Evolutionary conservation across 2,797 vertebrate genomes (phyloP).

Genomic region (Cryptoprocta ferox): DNA sequence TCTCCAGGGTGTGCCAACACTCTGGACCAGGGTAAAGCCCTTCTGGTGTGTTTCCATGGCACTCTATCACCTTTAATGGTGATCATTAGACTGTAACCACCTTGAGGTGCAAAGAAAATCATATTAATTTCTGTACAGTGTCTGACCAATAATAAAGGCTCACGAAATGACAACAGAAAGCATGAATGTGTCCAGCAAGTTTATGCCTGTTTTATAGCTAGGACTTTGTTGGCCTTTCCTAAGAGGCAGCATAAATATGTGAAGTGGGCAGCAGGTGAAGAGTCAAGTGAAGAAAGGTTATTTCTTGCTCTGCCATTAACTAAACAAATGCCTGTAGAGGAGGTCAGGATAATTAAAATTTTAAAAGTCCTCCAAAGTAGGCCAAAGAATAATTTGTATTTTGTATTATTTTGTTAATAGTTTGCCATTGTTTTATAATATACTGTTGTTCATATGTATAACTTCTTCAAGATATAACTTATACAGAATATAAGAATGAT

Average conservation of each 20-base stretch:
- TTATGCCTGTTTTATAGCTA: neutral
- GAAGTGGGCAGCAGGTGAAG: neutral
- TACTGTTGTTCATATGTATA: neutral
- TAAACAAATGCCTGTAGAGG: neutral
- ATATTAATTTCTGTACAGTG: neutral
- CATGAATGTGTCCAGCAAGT: neutral
- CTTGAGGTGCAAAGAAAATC: neutral
- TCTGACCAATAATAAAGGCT: neutral
- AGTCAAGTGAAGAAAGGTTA: neutral
- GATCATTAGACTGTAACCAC: neutral
- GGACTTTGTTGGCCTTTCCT: neutral
- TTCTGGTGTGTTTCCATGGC: neutral
- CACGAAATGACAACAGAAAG: neutral
- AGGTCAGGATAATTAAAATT: neutral
- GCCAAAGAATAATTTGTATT: neutral
- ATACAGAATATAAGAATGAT: neutral
- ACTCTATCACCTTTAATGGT: neutral
- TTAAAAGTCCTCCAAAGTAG: neutral
- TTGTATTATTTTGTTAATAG: neutral
- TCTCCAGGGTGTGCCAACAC: neutral
- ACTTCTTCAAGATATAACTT: neutral
- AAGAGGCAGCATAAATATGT: neutral
- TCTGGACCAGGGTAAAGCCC: neutral
- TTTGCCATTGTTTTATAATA: constrained; percentile 18
- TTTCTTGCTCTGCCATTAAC: neutral